phyloP scores from a whole-genome alignment of 2,113 vertebrate genomes.

The Serilophus lunatus region DNA sequence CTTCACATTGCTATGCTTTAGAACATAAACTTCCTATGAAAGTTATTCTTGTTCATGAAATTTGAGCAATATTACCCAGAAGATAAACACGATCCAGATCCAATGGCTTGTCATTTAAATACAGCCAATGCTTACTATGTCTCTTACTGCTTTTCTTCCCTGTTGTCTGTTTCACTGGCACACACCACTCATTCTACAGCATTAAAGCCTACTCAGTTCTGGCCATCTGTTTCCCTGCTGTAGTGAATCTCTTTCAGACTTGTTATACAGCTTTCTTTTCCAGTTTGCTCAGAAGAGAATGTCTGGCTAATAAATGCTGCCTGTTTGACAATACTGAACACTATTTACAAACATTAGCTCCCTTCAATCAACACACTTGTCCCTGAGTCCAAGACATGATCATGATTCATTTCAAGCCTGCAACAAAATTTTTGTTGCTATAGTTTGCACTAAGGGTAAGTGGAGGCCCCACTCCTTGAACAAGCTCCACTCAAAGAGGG shows the following conservation, averaged over 20 bases:
- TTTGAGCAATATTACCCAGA: background rate
- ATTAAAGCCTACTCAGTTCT: background rate
- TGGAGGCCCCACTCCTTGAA: fast-evolving
- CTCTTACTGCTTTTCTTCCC: background rate
- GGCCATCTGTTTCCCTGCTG: background rate
- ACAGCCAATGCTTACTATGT: background rate
- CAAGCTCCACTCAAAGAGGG: background rate
- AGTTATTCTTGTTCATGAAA: background rate
- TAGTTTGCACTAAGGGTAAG: too few relatives aligned
- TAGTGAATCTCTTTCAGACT: background rate
- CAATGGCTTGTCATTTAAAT: background rate
- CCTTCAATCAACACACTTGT: background rate
- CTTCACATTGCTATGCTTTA: background rate
- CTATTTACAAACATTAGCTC: slow-evolving; percentile 14
- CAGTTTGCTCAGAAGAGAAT: background rate
- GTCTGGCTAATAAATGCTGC: background rate
- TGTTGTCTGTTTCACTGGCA: fast-evolving
- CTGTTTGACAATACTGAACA: background rate
- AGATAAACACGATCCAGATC: background rate
- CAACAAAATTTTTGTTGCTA: background rate
- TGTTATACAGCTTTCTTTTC: background rate
- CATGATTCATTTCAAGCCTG: background rate
- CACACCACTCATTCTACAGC: background rate
- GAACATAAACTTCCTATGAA: background rate
- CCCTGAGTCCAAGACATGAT: background rate